phyloP scores from a whole-genome alignment of 2,113 vertebrate genomes.

The Alexandromys fortis region DNA sequence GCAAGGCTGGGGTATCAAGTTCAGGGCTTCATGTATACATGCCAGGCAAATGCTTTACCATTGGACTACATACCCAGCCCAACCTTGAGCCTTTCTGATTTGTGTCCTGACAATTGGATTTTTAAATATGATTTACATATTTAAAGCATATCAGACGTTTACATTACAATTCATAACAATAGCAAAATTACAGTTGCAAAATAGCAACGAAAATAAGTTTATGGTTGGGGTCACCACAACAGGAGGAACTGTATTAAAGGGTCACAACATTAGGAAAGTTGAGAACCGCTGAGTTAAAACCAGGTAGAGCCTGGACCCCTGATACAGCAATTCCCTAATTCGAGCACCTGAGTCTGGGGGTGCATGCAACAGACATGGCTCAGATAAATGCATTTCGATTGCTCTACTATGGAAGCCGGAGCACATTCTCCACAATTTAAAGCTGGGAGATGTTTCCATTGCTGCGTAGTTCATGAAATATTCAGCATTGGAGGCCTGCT shows the following conservation, averaged over 20 bases:
- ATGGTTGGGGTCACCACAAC: neutral
- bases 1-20: neutral
- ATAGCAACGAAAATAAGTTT: neutral
- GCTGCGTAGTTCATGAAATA: neutral
- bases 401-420: slow-evolving; percentile 19
- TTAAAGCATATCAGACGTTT: neutral
- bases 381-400: slow-evolving; percentile 2
- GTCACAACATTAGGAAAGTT: neutral
- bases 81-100: neutral
- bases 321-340: neutral
- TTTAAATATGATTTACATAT: neutral
- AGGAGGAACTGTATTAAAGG: neutral
- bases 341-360: neutral
- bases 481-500: neutral
- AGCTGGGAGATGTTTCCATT: neutral
- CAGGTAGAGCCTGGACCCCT: rapidly evolving
- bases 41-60: neutral
- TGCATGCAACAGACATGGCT: neutral
- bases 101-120: neutral
- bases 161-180: neutral
- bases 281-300: neutral
- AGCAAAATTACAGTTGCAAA: neutral
- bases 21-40: neutral
- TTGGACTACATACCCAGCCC: neutral
- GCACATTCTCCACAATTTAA: neutral